These are phyloP conservation scores for Ictalurus furcatus DNA, from an alignment of 2,113 vertebrate genomes.

Conservation along the genomic window DNA sequence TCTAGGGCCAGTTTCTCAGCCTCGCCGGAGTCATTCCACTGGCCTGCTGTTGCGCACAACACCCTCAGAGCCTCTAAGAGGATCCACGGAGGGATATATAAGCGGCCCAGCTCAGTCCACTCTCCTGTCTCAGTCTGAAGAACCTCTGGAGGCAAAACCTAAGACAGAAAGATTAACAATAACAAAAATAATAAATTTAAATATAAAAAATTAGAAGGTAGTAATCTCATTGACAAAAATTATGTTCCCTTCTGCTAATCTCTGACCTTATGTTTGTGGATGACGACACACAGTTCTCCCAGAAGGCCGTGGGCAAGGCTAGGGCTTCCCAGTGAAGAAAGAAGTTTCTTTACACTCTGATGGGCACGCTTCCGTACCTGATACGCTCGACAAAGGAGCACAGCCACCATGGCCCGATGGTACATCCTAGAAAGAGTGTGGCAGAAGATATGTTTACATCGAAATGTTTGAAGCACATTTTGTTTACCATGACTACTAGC, in stretches of 20 bases:
- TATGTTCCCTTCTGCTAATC: background rate
- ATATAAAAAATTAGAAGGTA: background rate
- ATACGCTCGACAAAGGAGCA: conserved; percentile 86
- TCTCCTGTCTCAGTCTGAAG: conserved; percentile 84
- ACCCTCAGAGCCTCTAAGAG: conserved; percentile 83
- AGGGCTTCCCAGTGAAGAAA: conserved; percentile 84
- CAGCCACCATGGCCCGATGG: conserved; percentile 77
- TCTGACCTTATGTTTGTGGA: conserved; percentile 87
- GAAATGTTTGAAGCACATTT: background rate
- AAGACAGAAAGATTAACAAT: background rate
- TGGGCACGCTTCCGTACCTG: conserved; percentile 85
- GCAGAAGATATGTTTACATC: background rate
- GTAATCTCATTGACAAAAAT: background rate
- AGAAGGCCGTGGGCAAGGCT: conserved; percentile 85
- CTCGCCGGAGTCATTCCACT: conserved; percentile 76
- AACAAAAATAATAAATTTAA: background rate
- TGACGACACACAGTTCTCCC: conserved; percentile 82
- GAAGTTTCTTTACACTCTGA: conserved; percentile 83
- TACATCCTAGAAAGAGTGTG: conserved; percentile 79
- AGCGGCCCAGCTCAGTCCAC: conserved; percentile 80
- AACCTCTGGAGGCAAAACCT: conserved; percentile 84
- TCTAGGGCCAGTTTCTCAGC: conserved; percentile 86
- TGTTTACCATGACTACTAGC: background rate
- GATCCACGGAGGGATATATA: conserved; percentile 78
- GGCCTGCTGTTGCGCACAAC: conserved; percentile 79